Percentiles rank a stretch among this genome's conserved stretches.
These are phyloP conservation scores for Macropus fuliginosus DNA, from an alignment of 2,797 vertebrate species.

Conservation along the genomic window DNA sequence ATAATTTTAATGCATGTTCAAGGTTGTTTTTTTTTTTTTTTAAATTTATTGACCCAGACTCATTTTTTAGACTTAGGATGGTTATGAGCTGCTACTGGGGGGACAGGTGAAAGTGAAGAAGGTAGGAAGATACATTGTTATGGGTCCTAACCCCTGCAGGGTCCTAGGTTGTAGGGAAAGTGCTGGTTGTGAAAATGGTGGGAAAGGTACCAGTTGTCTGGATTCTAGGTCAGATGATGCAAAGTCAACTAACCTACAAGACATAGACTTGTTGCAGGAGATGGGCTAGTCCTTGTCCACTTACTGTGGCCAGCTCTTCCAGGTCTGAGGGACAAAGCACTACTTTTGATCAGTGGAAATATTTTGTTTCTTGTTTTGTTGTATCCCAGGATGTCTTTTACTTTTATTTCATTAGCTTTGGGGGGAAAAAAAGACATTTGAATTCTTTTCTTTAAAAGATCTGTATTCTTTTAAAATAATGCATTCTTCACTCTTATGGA, in stretches of 20 bases:
- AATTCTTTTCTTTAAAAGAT: slow-evolving; percentile 42
- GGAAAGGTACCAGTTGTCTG: neutral
- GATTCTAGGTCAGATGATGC: neutral
- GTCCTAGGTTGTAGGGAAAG: neutral
- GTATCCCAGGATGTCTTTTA: neutral
- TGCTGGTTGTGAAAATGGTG: neutral
- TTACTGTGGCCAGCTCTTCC: neutral
- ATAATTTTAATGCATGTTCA: neutral
- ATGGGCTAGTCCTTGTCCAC: neutral
- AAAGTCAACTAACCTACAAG: neutral
- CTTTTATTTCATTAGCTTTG: slow-evolving; percentile 43
- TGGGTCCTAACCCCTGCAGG: neutral
- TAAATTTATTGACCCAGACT: neutral
- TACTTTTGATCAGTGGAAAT: neutral
- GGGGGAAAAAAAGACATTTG: slow-evolving; percentile 17
- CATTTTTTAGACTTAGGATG: neutral
- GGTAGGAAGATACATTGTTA: neutral
- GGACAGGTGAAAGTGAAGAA: neutral
- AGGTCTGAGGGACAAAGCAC: neutral
- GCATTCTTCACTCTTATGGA: slow-evolving; percentile 37
- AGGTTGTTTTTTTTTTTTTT: neutral
- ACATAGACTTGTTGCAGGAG: neutral
- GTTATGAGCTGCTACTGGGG: neutral
- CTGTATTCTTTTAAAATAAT: slow-evolving; percentile 58
- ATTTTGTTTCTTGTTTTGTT: slow-evolving; percentile 23